A percentile compares a stretch with the other conserved stretches of the same genome.
Conservation (phyloP, 2,113 vertebrate genomes). For the Sterna hirundo region DNA sequence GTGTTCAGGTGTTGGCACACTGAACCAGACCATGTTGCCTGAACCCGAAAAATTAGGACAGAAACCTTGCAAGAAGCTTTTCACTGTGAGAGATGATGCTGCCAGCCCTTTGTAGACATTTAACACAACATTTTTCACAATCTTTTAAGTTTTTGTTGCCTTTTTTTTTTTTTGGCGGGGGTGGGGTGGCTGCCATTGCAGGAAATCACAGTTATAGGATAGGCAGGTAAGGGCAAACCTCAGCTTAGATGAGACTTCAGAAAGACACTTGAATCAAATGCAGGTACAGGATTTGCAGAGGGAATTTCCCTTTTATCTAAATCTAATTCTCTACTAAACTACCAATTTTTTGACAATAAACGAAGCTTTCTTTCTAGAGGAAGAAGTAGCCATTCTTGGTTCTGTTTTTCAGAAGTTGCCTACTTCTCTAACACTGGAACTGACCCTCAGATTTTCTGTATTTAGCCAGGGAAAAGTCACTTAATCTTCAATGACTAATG, state of each 20-base stretch:
- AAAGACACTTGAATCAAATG: background rate
- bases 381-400: background rate
- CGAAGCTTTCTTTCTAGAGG: background rate
- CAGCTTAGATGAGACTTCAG: background rate
- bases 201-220: background rate
- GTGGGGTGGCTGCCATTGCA: background rate
- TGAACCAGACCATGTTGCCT: background rate
- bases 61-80: background rate
- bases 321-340: background rate
- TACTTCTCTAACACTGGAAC: background rate
- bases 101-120: background rate
- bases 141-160: background rate
- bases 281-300: background rate
- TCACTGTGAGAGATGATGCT: background rate
- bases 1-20: background rate
- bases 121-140: background rate
- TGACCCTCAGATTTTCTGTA: background rate
- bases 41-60: background rate
- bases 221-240: background rate
- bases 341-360: background rate
- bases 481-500: constrained; percentile 28
- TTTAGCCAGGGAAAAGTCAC: constrained; percentile 16
- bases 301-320: background rate
- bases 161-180: no score
- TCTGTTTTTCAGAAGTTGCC: background rate